Evolutionary conservation across 2,888 invertebrate genomes (phyloP), one percentile per base, ranked within the genome.

Genomic region (Ethmia dodecea): DNA sequence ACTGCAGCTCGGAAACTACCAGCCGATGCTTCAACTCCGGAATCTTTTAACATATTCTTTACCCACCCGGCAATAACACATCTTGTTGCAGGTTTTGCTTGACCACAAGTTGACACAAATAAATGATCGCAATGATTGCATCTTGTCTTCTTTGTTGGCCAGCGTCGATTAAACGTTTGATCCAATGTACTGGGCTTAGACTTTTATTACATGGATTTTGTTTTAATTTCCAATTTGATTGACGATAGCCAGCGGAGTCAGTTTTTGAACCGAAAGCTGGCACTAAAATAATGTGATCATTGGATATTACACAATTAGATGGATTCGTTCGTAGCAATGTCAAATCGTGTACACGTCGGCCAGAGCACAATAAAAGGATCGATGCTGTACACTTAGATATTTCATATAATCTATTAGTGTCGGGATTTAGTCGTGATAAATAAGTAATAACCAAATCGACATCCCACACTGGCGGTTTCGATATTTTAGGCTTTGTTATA

Each of bases 391-490:
- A 13, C 22, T 25, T 11, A 5, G 4, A 5, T 2, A 6, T n/a
- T 11, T 32, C 15, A 25, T 25, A 32, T 14, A 22, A 3, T 10
- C 5, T 25, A 14, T n/a, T 25, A 3, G n/a, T n/a, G 9, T n/a
- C n/a, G n/a, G n/a, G n/a, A n/a, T n/a, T n/a, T n/a, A n/a, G n/a
- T n/a, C n/a, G n/a, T n/a, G n/a, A n/a, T n/a, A n/a, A n/a, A n/a
- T n/a, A n/a, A n/a, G n/a, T n/a, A n/a, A n/a, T n/a, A n/a, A n/a
- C n/a, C 6, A 40, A 2, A 9, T 36, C 20, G 5, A 32, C 31
- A 13, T 40, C 37, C 35, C 37, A 42, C 8, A 35, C 13, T 11
- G 33, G 35, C 1, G 15, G 4, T 29, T 30, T 40, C 13, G 2
- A 4, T 5, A 9, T 13, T 12, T 20, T 10, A 25, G 40, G 33